Conservation (phyloP, 2,113 vertebrate genomes). For the Chlorodrepanis virens region DNA sequence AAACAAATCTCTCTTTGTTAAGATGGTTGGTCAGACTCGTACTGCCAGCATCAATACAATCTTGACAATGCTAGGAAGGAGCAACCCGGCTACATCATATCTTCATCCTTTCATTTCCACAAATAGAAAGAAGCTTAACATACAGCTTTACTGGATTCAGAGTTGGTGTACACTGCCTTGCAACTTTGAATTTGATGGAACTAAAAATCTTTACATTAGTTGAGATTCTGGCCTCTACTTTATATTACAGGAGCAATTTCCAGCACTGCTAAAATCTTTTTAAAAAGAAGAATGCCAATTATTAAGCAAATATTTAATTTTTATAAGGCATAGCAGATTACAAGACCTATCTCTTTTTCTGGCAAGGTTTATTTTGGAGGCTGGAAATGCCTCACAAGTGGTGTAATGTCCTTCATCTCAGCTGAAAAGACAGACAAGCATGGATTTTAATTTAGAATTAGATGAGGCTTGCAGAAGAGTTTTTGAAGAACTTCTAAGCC, state of each 20-base stretch:
- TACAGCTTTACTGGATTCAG: not conserved
- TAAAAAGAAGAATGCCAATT: not conserved
- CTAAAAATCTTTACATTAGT: not conserved
- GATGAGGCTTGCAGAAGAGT: not conserved
- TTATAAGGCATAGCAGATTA: not conserved
- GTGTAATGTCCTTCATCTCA: not conserved
- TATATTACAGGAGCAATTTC: not conserved
- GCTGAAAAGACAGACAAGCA: not conserved
- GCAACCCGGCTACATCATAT: not conserved
- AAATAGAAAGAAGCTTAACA: not conserved
- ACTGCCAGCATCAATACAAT: not conserved
- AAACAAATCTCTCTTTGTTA: conserved; percentile 19
- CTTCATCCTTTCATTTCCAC: not conserved
- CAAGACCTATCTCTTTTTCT: not conserved
- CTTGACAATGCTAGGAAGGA: not conserved
- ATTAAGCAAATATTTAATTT: not conserved
- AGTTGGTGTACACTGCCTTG: not conserved
- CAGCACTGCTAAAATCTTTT: not conserved
- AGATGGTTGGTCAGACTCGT: not conserved
- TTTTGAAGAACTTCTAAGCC: not conserved
- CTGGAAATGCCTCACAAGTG: not conserved
- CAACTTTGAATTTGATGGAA: not conserved
- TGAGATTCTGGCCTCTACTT: not conserved
- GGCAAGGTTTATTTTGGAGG: not conserved
- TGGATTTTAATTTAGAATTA: not conserved